phyloP scores from a whole-genome alignment of 2,797 vertebrate genomes.

The Luscinia megarhynchos region DNA sequence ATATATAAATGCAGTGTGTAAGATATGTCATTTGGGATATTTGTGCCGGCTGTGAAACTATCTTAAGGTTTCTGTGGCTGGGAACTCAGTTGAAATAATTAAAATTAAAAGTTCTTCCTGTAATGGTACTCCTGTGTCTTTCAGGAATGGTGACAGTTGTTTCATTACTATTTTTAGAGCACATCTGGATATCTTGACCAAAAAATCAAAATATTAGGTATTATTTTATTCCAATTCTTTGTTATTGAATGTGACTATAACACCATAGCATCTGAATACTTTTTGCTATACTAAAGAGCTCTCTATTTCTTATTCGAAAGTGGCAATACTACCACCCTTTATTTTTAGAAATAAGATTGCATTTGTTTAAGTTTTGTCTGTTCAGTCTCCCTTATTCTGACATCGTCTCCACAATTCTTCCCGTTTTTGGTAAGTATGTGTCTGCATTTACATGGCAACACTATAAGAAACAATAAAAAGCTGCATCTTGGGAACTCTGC shows the following conservation, averaged over 20 bases:
- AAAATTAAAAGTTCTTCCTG: background rate
- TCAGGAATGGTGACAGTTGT: background rate
- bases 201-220: background rate
- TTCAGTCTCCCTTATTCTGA: background rate
- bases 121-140: background rate
- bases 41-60: background rate
- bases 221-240: background rate
- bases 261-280: background rate
- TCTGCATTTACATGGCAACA: background rate
- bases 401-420: background rate
- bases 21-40: background rate
- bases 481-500: background rate
- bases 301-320: conserved; percentile 9
- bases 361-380: background rate
- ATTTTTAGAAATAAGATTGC: background rate
- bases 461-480: background rate
- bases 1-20: background rate
- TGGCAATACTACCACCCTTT: background rate
- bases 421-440: background rate
- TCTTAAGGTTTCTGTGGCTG: background rate
- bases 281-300: background rate
- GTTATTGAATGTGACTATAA: background rate
- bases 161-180: background rate
- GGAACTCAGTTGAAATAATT: background rate
- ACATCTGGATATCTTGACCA: background rate